These are phyloP conservation scores for Crotalus horridus DNA, from an alignment of 2,113 vertebrate genomes.

Conservation along the genomic window DNA sequence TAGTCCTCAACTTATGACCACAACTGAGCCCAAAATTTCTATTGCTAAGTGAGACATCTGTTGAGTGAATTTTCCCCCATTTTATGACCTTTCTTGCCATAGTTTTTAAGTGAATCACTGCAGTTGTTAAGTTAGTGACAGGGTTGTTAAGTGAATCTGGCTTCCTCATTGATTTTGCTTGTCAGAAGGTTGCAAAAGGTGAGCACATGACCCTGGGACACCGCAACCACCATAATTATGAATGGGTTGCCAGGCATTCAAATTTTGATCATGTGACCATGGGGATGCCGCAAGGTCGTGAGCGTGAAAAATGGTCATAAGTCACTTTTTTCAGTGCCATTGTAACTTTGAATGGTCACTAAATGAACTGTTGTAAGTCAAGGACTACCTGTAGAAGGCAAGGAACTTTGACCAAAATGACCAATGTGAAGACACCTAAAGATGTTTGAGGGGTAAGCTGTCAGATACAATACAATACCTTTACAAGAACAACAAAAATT, in stretches of 20 bases:
- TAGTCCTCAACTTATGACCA: too few relatives aligned
- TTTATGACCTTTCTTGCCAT: too few relatives aligned
- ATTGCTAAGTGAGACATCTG: too few relatives aligned
- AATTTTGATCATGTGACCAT: background rate
- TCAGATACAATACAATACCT: background rate
- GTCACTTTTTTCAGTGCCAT: background rate
- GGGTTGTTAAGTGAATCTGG: background rate
- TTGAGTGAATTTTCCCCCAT: too few relatives aligned
- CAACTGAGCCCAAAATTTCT: too few relatives aligned
- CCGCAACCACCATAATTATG: background rate
- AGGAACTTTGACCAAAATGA: background rate
- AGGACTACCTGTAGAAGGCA: background rate
- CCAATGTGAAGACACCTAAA: background rate
- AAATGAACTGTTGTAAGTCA: background rate
- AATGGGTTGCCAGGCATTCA: rapidly evolving
- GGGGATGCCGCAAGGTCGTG: background rate
- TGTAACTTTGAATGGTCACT: background rate
- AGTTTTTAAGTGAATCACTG: background rate
- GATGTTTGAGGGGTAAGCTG: background rate
- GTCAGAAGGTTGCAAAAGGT: background rate
- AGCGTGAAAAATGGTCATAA: background rate
- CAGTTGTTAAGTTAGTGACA: background rate
- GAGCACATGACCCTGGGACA: background rate
- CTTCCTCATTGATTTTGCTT: too few relatives aligned
- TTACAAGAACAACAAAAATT: background rate